Conservation (phyloP, 2,888 invertebrate genomes). For the Digitonthophagus gazella region DNA sequence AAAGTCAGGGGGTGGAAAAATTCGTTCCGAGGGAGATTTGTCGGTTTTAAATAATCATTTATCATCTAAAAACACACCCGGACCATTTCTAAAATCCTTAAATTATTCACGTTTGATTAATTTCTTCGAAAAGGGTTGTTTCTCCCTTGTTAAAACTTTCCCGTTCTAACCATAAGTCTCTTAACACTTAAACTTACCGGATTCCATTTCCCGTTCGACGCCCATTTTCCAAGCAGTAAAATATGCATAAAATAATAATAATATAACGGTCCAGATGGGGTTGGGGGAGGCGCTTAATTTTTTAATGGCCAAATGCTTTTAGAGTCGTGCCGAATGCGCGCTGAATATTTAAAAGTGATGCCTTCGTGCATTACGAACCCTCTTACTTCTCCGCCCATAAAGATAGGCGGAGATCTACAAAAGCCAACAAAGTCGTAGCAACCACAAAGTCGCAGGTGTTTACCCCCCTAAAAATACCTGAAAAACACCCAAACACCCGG, state of each 20-base stretch:
- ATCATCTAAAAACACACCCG: background rate
- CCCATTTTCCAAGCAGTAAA: conserved; percentile 48
- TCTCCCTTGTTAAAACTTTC: background rate
- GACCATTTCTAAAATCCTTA: background rate
- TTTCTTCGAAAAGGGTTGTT: background rate
- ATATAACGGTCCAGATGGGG: conserved; percentile 46
- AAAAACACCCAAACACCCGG: conserved; percentile 32
- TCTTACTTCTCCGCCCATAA: conserved; percentile 31
- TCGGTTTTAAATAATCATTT: background rate
- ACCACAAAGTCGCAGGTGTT: conserved; percentile 22
- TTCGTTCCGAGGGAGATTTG: background rate
- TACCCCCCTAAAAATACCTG: conserved; percentile 31
- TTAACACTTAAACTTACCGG: conserved; percentile 22
- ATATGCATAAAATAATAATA: conserved; percentile 54
- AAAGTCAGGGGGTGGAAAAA: background rate
- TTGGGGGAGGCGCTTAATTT: conserved; percentile 49
- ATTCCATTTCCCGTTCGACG: conserved; percentile 40
- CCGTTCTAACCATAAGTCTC: background rate
- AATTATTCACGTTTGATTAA: background rate
- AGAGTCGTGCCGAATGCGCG: conserved; percentile 54
- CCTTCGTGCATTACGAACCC: conserved; percentile 28
- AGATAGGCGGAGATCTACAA: conserved; percentile 33
- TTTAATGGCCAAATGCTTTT: conserved; percentile 67
- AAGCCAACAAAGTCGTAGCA: conserved; percentile 35
- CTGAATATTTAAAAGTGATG: conserved; percentile 53